Evolutionary conservation across 2,888 invertebrate genomes (phyloP), one percentile per base, ranked within the genome.

Genomic region (Pasiphila rectangulata): DNA sequence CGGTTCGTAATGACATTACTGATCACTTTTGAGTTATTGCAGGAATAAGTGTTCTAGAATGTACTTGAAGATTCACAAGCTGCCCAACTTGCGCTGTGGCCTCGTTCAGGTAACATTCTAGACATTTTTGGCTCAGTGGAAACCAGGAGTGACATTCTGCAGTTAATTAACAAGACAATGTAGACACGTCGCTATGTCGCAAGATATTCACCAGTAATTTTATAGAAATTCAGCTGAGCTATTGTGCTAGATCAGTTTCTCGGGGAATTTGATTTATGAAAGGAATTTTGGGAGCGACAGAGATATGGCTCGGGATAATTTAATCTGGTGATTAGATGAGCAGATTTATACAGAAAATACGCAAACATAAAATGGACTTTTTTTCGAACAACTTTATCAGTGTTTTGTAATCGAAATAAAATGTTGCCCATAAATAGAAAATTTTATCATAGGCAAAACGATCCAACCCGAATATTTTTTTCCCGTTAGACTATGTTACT

Each of bases 121-220:
- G 37, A 23, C 48, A 59, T 61, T 59, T 61, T 59, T 52, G 54
- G 43, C 39, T 29, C 52, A 47, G 29, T 30, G 42, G 49, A 55
- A 53, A 57, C 53, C 49, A 48, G 50, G 54, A 61, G 47, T 53
- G 57, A 50, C 54, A 57, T 57, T 53, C 51, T 56, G 48, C 45
- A 50, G 51, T 56, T 61, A 61, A 61, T 61, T 61, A 59, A 56
- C 54, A 45, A 58, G 51, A 58, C 49, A 46, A 49, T 38, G 41
- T 44, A 44, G 52, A 48, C 54, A 52, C 52, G 44, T 46, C 29
- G 48, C 34, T 48, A 52, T 58, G 56, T 37, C 30, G 46, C 42
- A 36, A 38, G 46, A 51, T 46, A 54, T 56, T 51, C 25, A 36
- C 30, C 36, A 27, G 38, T 46, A 54, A 54, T 54, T 56, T 56